Evolutionary conservation across 2,888 invertebrate species (phyloP).

Genomic region (Hydroisotoma schaefferi): DNA sequence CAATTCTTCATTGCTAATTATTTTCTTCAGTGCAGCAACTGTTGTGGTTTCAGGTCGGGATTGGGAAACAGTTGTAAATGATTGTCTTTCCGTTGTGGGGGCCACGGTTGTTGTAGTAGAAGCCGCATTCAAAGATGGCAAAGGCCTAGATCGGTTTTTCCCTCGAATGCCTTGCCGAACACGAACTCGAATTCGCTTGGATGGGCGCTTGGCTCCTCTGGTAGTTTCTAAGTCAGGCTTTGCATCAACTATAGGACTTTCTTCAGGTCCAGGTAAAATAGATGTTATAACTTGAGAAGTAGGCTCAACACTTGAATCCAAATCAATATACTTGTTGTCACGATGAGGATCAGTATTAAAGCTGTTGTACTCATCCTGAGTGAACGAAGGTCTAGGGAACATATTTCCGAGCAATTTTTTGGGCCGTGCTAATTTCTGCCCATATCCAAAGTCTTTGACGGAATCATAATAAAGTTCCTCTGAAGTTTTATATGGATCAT

Average conservation of each 20-base stretch:
- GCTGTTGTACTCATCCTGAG: too few species aligned
- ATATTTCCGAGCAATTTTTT: too few species aligned
- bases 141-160: neutral
- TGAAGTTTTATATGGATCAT: too few species aligned
- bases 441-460: too few species aligned
- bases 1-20: too few species aligned
- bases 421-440: too few species aligned
- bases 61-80: slow-evolving; percentile 6
- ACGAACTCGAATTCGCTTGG: slow-evolving; percentile 10
- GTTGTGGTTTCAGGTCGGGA: too few species aligned
- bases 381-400: too few species aligned
- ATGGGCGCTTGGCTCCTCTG: slow-evolving; percentile 27
- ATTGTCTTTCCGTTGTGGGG: neutral
- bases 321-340: neutral
- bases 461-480: too few species aligned
- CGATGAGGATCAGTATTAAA: too few species aligned
- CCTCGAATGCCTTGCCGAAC: neutral
- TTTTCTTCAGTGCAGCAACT: too few species aligned
- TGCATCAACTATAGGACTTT: slow-evolving; percentile 21
- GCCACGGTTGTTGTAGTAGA: slow-evolving; percentile 4
- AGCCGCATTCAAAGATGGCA: neutral
- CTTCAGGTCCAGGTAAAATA: slow-evolving; percentile 20
- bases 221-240: slow-evolving; percentile 18
- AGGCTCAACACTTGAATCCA: neutral
- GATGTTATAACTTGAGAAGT: slow-evolving; percentile 2